Conservation (phyloP, 2,797 vertebrate species). For the Acridotheres tristis region DNA sequence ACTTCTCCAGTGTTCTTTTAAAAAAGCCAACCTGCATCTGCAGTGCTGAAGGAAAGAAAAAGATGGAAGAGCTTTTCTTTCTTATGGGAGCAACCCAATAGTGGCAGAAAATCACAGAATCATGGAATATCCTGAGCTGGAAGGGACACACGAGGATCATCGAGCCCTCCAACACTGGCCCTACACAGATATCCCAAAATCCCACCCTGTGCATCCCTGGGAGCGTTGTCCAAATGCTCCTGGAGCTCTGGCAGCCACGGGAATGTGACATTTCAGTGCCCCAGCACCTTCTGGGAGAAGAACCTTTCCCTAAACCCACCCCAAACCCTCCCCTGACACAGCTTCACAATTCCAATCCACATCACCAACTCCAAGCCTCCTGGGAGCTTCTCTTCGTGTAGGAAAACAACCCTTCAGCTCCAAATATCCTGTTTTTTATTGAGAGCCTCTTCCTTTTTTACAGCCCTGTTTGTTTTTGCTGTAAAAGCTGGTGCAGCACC, state of each 20-base stretch:
- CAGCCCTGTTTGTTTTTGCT: slow-evolving; percentile 18
- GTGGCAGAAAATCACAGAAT: not conserved
- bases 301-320: not conserved
- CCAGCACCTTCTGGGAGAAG: not conserved
- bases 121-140: not conserved
- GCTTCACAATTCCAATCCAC: not conserved
- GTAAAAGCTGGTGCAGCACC: not conserved
- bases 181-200: not conserved
- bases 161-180: not conserved
- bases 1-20: not conserved
- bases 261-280: not conserved
- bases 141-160: not conserved
- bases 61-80: not conserved
- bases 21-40: not conserved
- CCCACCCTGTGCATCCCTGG: not conserved
- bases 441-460: not conserved
- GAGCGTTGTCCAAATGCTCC: rapidly evolving
- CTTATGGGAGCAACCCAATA: not conserved
- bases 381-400: not conserved
- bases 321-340: not conserved
- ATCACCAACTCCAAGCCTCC: not conserved
- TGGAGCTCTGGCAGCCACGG: not conserved
- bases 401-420: not conserved
- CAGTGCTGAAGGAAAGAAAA: not conserved
- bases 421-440: not conserved